Evolutionary conservation across 2,888 invertebrate genomes (phyloP).

Genomic region (Cataglyphis cursor): DNA sequence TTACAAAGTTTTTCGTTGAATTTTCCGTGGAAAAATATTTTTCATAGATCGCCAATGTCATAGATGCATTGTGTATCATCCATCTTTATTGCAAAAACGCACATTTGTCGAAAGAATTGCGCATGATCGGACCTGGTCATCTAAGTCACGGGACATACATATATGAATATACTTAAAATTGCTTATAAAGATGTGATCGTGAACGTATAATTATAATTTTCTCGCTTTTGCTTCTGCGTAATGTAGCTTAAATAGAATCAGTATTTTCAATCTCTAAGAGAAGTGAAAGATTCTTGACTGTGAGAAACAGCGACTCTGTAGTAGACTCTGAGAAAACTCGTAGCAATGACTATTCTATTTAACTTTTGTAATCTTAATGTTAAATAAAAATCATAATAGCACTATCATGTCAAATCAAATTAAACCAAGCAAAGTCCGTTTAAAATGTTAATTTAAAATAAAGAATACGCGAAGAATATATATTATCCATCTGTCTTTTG

Average conservation of each 20-base stretch:
- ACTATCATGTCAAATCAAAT: neutral
- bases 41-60: neutral
- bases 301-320: neutral
- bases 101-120: neutral
- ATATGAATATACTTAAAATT: constrained; percentile 19
- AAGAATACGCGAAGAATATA: neutral
- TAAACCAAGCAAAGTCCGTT: neutral
- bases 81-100: neutral
- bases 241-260: neutral
- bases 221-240: constrained; percentile 41
- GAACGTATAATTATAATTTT: constrained; percentile 48
- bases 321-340: neutral
- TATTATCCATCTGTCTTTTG: neutral
- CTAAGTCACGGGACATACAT: neutral
- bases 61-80: no score
- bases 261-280: neutral
- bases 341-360: neutral
- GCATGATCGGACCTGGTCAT: neutral
- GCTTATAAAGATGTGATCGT: neutral
- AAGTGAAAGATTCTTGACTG: neutral
- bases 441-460: neutral
- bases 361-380: neutral
- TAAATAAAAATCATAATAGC: neutral
- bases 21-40: neutral
- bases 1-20: neutral